These are phyloP conservation scores for Rhyacophila evoluta DNA, from an alignment of 2,888 invertebrate species.

Conservation along the genomic window DNA sequence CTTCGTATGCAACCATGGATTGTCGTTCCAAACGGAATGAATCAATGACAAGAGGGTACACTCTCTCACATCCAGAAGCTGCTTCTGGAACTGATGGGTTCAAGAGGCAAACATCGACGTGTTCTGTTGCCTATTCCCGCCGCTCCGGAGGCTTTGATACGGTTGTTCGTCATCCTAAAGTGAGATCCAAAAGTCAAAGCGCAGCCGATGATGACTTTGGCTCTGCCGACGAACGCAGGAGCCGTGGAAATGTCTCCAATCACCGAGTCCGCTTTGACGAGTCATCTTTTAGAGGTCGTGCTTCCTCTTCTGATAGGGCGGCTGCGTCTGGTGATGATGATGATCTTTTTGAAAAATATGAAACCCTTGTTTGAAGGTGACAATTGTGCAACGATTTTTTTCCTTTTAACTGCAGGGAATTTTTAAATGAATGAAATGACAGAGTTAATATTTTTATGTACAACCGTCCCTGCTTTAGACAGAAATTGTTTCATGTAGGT, in stretches of 20 bases:
- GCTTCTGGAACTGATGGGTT: conserved; percentile 47
- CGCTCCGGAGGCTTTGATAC: conserved; percentile 26
- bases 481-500: neutral
- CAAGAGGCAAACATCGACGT: conserved; percentile 48
- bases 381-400: too few relatives aligned
- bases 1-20: conserved; percentile 53
- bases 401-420: too few relatives aligned
- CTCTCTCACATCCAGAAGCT: conserved; percentile 50
- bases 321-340: conserved; percentile 59
- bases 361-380: conserved; percentile 64
- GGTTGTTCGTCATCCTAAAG: conserved; percentile 42
- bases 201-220: conserved; percentile 49
- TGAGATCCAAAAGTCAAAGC: conserved; percentile 51
- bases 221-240: conserved; percentile 30
- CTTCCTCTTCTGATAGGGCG: conserved; percentile 26
- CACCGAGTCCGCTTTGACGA: conserved; percentile 52
- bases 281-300: conserved; percentile 36
- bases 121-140: neutral
- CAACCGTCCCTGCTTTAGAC: neutral
- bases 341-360: conserved; percentile 66
- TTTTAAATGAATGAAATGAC: neutral
- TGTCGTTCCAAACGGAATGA: conserved; percentile 47
- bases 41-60: conserved; percentile 50
- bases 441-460: too few relatives aligned
- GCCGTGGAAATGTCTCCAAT: conserved; percentile 34